Evolutionary conservation across 2,113 vertebrate species (phyloP), one percentile per base, ranked within the genome.

Genomic region (Sturnus vulgaris): DNA sequence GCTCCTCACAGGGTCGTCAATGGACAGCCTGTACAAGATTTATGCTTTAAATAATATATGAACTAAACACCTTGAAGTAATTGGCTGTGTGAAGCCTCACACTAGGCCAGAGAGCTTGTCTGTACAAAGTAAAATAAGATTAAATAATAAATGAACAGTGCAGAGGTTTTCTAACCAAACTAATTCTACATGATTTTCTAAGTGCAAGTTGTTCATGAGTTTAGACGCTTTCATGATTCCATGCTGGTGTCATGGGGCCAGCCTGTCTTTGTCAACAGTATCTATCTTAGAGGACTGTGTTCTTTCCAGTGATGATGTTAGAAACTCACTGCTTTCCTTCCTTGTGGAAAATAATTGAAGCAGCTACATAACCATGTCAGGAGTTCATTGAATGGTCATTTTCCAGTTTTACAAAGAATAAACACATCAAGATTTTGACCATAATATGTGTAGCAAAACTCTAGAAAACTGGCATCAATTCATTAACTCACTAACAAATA

Each of bases 71-170:
- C 98, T 98, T 98, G 97, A 98, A 98, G 98, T 98, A 98, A 99
- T 98, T 98, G 98, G 97, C 97, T 98, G 98, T 97, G 96, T 97
- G 97, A 98, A 97, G 94, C 96, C 91, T 95, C 97, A 97, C 97
- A 96, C 98, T 96, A 98, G 97, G 97, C 97, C 98, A 98, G 97
- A 98, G 96, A 98, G 97, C 98, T 98, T 98, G 98, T 98, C 98
- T 98, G 98, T 98, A 98, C 98, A 98, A 98, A 98, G 97, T 97
- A 98, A 98, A 98, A 98, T 97, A 98, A 98, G 98, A 97, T 96
- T 99, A 98, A 99, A 99, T 99, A 99, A 99, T 98, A 98, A 98
- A 99, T 99, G 98, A 97, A 95, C 47, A 30, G 97, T 93, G 95
- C 92, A 97, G 97, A 97, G 97, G 97, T 97, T 96, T 97, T 95